These are phyloP conservation scores for Plecturocebus donacophilus DNA, from an alignment of 2,113 vertebrate species.

Conservation along the genomic window DNA sequence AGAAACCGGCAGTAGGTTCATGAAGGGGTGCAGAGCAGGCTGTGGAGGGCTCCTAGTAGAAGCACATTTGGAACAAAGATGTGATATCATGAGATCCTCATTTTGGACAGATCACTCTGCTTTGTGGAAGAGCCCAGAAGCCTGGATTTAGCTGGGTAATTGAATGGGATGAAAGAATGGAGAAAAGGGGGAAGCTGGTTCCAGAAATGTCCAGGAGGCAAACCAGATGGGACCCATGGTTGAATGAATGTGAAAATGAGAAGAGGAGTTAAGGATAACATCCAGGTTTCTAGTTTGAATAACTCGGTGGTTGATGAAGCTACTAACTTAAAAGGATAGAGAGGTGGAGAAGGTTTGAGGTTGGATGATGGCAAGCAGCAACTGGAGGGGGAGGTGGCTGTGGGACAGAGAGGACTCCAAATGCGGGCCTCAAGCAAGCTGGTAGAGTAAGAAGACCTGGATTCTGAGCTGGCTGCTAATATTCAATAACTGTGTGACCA, in stretches of 20 bases:
- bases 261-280: not conserved
- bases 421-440: not conserved
- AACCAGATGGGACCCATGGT: not conserved
- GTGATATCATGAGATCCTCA: not conserved
- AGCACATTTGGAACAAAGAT: not conserved
- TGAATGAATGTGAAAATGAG: not conserved
- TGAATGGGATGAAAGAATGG: not conserved
- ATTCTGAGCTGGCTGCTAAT: not conserved
- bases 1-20: not conserved
- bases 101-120: not conserved
- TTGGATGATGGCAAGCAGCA: not conserved
- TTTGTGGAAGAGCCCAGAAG: not conserved
- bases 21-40: not conserved
- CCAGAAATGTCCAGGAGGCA: not conserved
- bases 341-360: not conserved
- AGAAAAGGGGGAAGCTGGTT: not conserved
- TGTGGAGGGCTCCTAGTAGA: rapidly evolving
- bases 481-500: not conserved
- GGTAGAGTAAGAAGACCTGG: not conserved
- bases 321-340: not conserved
- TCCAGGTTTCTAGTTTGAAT: not conserved
- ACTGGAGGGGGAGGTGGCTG: rapidly evolving
- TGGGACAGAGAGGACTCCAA: rapidly evolving
- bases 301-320: not conserved
- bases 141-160: not conserved